Evolutionary conservation across 2,888 invertebrate species (phyloP).

Genomic region (Campoplex capitator): DNA sequence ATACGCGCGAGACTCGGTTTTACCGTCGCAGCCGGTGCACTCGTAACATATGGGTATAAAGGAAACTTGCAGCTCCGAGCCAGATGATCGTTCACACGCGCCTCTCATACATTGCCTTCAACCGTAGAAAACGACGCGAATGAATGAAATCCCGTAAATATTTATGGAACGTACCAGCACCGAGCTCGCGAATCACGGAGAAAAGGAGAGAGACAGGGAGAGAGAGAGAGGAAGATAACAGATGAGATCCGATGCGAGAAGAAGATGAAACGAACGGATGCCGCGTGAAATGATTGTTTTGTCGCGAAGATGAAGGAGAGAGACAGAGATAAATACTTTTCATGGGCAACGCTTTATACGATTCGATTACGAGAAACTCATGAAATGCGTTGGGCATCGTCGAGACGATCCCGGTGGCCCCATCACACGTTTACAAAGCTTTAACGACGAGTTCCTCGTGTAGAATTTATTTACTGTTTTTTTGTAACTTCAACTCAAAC

Average conservation of each 20-base stretch:
- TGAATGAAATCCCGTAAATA: conserved; percentile 80
- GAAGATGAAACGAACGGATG: conserved; percentile 60
- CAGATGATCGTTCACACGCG: conserved; percentile 70
- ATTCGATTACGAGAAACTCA: conserved; percentile 75
- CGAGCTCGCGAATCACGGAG: conserved; percentile 10
- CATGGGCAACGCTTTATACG: conserved; percentile 72
- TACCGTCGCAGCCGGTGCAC: conserved; percentile 15
- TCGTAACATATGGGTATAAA: not conserved
- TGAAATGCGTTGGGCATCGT: conserved; percentile 32
- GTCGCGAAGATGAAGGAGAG: conserved; percentile 41
- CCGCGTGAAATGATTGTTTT: conserved; percentile 72
- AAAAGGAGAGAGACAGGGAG: conserved; percentile 13
- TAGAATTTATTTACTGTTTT: not conserved
- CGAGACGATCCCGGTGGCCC: conserved; percentile 54
- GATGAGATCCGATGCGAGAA: not conserved
- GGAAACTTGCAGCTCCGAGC: conserved; percentile 15
- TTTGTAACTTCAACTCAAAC: not conserved
- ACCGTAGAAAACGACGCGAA: conserved; percentile 67
- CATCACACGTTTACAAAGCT: conserved; percentile 23
- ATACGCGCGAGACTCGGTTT: not conserved
- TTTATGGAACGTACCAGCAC: conserved; percentile 73
- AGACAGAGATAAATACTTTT: not conserved
- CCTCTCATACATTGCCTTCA: conserved; percentile 13
- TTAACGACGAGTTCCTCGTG: conserved; percentile 3
- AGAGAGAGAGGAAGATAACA: conserved; percentile 14